Conservation (phyloP, 1,140 invertebrate species). For the Lasioglossum albipes region DNA sequence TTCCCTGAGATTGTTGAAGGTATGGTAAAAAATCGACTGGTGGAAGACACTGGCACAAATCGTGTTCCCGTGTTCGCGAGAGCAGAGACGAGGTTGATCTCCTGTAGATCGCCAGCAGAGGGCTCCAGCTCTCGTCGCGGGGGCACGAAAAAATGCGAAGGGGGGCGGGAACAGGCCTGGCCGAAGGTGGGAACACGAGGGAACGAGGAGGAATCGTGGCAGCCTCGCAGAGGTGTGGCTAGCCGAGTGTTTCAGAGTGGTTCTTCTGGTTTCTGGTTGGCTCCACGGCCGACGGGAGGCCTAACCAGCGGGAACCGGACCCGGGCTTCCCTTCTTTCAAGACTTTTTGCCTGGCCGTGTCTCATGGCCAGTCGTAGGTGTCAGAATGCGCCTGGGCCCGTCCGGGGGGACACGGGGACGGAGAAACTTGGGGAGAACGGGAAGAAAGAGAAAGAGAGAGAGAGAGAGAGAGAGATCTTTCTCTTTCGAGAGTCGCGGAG, state of each 20-base stretch:
- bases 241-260: slow-evolving; percentile 73
- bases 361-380: slow-evolving; percentile 75
- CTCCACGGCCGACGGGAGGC: slow-evolving; percentile 76
- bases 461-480: slow-evolving; percentile 31
- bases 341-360: slow-evolving; percentile 60
- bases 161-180: slow-evolving; percentile 23
- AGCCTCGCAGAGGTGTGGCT: slow-evolving; percentile 78
- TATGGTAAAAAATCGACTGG: neutral
- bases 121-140: slow-evolving; percentile 74
- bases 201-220: slow-evolving; percentile 58
- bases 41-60: neutral
- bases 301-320: slow-evolving; percentile 71
- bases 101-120: slow-evolving; percentile 68
- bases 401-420: slow-evolving; percentile 1
- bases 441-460: neutral
- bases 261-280: slow-evolving; percentile 79
- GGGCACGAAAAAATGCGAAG: slow-evolving; percentile 59
- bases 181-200: slow-evolving; percentile 45
- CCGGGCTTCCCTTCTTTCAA: slow-evolving; percentile 56
- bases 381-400: slow-evolving; percentile 71
- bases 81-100: neutral
- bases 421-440: neutral
- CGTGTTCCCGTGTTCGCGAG: neutral
- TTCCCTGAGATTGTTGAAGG: too few relatives aligned
- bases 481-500: slow-evolving; percentile 55